These are phyloP conservation scores for Zeus faber DNA, from an alignment of 2,113 vertebrate genomes.

Conservation along the genomic window DNA sequence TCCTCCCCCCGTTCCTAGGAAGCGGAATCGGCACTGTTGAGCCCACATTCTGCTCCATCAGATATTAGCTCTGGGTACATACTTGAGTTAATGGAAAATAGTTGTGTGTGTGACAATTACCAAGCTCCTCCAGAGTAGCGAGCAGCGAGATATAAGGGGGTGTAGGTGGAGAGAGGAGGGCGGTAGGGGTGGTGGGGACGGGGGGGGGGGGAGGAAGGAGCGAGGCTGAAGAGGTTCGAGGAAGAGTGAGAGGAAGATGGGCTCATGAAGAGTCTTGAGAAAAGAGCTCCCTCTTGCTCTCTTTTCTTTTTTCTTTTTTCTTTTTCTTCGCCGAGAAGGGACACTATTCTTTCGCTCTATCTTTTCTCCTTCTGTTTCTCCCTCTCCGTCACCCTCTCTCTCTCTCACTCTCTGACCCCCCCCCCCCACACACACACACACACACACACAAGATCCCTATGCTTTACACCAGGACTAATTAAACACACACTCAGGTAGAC, in stretches of 20 bases:
- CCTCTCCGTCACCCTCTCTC: background rate
- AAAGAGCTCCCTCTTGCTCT: constrained; percentile 83
- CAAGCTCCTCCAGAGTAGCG: constrained; percentile 38
- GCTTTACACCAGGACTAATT: too few relatives aligned
- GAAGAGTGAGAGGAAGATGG: constrained; percentile 68
- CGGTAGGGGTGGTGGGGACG: constrained; percentile 48
- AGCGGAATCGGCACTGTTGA: constrained; percentile 20
- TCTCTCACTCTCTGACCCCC: background rate
- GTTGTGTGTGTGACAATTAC: constrained; percentile 54
- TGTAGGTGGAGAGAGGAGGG: constrained; percentile 7
- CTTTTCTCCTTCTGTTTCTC: background rate
- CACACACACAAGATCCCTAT: too few relatives aligned
- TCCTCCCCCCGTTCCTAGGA: too few relatives aligned
- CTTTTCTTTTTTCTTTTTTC: constrained; percentile 25
- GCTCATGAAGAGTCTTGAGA: constrained; percentile 77
- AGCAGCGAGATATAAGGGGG: background rate
- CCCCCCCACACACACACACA: too few relatives aligned
- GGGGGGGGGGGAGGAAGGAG: constrained; percentile 64
- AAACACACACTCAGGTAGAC: too few relatives aligned
- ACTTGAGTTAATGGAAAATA: constrained; percentile 55
- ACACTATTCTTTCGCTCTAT: too few relatives aligned
- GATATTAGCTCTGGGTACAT: constrained; percentile 46
- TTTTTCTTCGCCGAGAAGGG: background rate
- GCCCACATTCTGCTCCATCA: constrained; percentile 35
- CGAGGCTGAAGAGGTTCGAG: constrained; percentile 80